A percentile compares a stretch with the other conserved stretches of the same genome.
Conservation (phyloP, 23 tunicate genomes). For the Botrylloides violaceus region DNA sequence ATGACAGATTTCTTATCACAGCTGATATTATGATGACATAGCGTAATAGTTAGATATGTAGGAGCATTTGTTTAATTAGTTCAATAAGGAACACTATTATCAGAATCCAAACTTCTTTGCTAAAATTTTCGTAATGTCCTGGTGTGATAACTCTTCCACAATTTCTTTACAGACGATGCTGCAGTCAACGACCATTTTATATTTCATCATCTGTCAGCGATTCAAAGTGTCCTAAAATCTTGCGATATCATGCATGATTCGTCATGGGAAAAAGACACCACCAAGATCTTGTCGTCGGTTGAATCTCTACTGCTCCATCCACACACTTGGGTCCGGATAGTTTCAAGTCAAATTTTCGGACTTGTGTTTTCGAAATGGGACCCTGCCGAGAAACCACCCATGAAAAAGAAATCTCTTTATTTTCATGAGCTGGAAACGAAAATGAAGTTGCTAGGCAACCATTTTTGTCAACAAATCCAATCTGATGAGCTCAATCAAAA, state of each 20-base stretch:
- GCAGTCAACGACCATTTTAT: conserved; percentile 43
- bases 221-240: conserved; percentile 28
- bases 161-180: conserved; percentile 27
- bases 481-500: conserved; percentile 13
- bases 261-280: conserved; percentile 7
- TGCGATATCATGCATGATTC: conserved; percentile 28
- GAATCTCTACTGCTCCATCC: conserved; percentile 42
- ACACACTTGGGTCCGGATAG: conserved; percentile 73
- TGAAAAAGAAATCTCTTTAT: conserved; percentile 6
- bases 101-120: too few species aligned
- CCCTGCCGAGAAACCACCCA: conserved; percentile 22
- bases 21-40: too few species aligned
- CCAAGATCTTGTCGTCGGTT: conserved; percentile 19
- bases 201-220: conserved; percentile 46
- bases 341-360: conserved; percentile 53
- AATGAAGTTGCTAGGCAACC: conserved; percentile 15
- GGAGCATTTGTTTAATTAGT: too few species aligned
- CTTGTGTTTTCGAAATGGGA: conserved; percentile 37
- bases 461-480: conserved; percentile 41
- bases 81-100: too few species aligned
- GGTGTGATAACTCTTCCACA: too few species aligned
- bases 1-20: too few species aligned
- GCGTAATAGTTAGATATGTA: too few species aligned
- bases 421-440: conserved; percentile 33
- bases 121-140: too few species aligned